Conservation (phyloP, 1,140 invertebrate genomes). For the Meloidogyne chitwoodi region DNA sequence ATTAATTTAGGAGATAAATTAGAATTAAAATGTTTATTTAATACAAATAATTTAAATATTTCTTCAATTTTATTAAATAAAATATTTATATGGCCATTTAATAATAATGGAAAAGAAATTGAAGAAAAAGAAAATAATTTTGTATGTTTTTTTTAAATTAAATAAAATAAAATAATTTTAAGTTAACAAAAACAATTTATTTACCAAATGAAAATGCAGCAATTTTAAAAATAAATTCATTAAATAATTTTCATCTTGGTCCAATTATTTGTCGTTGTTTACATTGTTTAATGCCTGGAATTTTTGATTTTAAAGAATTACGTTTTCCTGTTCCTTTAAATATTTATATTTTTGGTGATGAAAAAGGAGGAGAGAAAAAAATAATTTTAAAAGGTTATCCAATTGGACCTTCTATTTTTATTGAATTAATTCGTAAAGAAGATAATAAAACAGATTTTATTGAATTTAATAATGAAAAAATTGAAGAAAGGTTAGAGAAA, state of each 20-base stretch:
- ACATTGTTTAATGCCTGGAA: conserved; percentile 16
- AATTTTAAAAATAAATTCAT: neutral
- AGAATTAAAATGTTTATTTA: neutral
- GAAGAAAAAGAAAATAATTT: neutral
- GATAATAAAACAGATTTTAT: neutral
- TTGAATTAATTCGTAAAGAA: neutral
- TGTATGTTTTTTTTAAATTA: neutral
- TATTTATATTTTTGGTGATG: neutral
- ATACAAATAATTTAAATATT: neutral
- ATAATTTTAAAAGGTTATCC: neutral
- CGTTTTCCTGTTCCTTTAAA: neutral
- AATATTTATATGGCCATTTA: neutral
- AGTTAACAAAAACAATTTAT: neutral
- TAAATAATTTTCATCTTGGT: conserved; percentile 19
- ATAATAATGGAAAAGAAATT: neutral
- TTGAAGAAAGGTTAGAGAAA: neutral
- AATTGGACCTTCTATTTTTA: neutral
- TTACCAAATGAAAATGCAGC: neutral
- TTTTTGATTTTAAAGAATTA: conserved; percentile 1
- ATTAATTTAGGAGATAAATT: neutral
- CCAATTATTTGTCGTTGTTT: conserved; percentile 22
- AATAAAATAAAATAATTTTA: neutral
- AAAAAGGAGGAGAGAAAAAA: neutral
- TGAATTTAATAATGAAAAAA: neutral
- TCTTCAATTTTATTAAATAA: neutral